Percentiles rank a stretch among this genome's conserved stretches.
Conservation (phyloP, 2,888 invertebrate genomes). For the Arrhopalites spinosus region DNA sequence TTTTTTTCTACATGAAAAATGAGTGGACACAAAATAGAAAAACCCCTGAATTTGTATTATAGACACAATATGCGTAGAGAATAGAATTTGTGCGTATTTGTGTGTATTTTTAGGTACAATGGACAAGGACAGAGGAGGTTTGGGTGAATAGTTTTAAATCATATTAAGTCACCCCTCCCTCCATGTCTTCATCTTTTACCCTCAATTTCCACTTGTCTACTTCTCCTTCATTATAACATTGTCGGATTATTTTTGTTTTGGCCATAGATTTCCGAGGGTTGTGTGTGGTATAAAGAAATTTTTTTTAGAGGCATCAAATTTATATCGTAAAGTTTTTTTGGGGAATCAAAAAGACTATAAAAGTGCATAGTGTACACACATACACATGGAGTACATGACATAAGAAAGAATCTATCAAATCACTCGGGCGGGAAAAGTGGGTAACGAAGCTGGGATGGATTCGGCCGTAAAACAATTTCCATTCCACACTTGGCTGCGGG, state of each 20-base stretch:
- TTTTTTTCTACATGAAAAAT: neutral
- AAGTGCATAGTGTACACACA: too few relatives aligned
- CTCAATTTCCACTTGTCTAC: neutral
- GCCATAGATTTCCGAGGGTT: too few relatives aligned
- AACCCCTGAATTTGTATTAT: neutral
- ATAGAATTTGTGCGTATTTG: too few relatives aligned
- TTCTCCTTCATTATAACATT: neutral
- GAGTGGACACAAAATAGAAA: too few relatives aligned
- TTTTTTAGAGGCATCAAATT: too few relatives aligned
- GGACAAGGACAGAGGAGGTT: slow-evolving; percentile 5
- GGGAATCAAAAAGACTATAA: neutral
- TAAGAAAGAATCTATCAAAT: slow-evolving; percentile 33
- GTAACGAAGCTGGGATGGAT: slow-evolving; percentile 39
- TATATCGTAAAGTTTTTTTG: too few relatives aligned
- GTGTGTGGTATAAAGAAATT: too few relatives aligned
- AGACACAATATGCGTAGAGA: too few relatives aligned
- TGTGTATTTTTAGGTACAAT: too few relatives aligned
- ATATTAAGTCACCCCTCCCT: slow-evolving; percentile 24
- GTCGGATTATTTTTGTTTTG: too few relatives aligned
- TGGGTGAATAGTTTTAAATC: slow-evolving; percentile 35
- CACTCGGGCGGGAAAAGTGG: slow-evolving; percentile 33
- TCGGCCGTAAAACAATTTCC: slow-evolving; percentile 36
- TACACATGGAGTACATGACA: neutral
- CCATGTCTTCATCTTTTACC: neutral
- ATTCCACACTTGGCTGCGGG: slow-evolving; percentile 36